Percentiles rank a stretch among this genome's conserved stretches.
Evolutionary conservation across 2,888 invertebrate species (phyloP).

Genomic region (Anthrax anthrax): DNA sequence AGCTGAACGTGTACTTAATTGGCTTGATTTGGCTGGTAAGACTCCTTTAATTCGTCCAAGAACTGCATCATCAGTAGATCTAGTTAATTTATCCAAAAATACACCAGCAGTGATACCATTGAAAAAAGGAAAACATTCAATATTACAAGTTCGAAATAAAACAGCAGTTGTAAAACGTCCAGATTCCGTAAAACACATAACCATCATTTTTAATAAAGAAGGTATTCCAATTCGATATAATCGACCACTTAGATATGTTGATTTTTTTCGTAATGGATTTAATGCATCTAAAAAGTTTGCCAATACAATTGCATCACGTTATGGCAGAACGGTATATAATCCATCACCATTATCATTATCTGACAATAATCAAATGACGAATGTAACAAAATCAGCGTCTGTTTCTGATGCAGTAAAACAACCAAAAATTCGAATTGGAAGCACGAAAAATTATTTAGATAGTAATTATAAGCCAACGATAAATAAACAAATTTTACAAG

Average conservation of each 20-base stretch:
- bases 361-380: neutral
- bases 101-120: slow-evolving; percentile 34
- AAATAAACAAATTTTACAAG: slow-evolving; percentile 16
- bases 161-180: slow-evolving; percentile 4
- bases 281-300: slow-evolving; percentile 5
- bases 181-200: slow-evolving; percentile 28
- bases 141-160: slow-evolving; percentile 1
- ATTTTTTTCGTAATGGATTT: slow-evolving; percentile 18
- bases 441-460: slow-evolving; percentile 9
- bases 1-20: slow-evolving; percentile 61
- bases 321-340: neutral
- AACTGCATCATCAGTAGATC: neutral
- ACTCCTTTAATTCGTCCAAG: slow-evolving; percentile 19
- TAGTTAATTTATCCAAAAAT: neutral
- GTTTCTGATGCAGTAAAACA: neutral
- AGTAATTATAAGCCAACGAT: slow-evolving; percentile 16
- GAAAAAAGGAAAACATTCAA: neutral
- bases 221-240: slow-evolving; percentile 29
- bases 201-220: slow-evolving; percentile 31
- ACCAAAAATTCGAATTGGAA: neutral
- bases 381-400: neutral
- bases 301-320: neutral
- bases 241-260: slow-evolving; percentile 27
- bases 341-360: neutral
- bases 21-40: slow-evolving; percentile 62